A percentile compares a stretch with the other conserved stretches of the same genome.
Conservation (phyloP, 2,797 vertebrate species). For the Amblyopsis hoosieri region DNA sequence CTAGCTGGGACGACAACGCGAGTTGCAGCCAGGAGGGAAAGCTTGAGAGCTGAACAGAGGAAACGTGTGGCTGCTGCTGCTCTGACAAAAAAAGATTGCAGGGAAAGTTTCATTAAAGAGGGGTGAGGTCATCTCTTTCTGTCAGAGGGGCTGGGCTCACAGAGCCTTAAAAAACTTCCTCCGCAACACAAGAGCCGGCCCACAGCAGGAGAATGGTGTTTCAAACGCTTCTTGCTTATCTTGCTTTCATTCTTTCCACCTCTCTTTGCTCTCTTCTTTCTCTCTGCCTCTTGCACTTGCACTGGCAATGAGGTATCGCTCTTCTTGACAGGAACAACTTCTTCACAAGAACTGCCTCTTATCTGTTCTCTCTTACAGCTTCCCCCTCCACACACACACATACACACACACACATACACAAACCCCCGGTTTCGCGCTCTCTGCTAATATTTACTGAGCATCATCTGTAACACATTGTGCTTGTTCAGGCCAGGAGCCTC, state of each 20-base stretch:
- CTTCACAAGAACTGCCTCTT: not conserved
- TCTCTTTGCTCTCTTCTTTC: not conserved
- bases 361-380: not conserved
- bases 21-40: too few species aligned
- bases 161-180: constrained; percentile 51
- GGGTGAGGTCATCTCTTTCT: constrained; percentile 57
- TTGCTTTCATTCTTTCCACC: not conserved
- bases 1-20: too few species aligned
- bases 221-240: not conserved
- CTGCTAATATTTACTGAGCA: constrained; percentile 46
- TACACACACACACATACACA: constrained; percentile 2
- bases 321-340: constrained; percentile 13
- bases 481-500: constrained; percentile 27
- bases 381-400: not conserved
- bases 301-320: constrained; percentile 15
- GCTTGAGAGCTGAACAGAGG: constrained; percentile 7
- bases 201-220: constrained; percentile 4
- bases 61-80: constrained; percentile 62
- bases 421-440: not conserved
- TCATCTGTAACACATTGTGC: constrained; percentile 35
- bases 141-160: constrained; percentile 42
- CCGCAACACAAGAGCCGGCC: constrained; percentile 34
- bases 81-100: constrained; percentile 12
- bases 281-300: not conserved
- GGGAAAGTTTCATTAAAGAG: constrained; percentile 32